Evolutionary conservation across 2,113 vertebrate species (phyloP), one percentile per base, ranked within the genome.

Genomic region (Psilopsiagon aymara): DNA sequence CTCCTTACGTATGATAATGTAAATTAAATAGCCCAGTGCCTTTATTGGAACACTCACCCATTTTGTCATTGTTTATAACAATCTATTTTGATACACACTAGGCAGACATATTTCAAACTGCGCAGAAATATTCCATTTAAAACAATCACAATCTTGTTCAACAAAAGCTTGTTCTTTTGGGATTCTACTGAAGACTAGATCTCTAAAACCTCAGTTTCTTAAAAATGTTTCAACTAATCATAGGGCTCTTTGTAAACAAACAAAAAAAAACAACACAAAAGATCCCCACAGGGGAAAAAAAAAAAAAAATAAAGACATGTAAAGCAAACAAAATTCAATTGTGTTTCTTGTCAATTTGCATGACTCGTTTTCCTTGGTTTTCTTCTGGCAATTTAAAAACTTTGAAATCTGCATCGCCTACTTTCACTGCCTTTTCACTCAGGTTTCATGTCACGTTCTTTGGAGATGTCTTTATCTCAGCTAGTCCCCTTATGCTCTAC

Each of bases 61-160:
- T 88, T 95, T 95, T 92, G 80, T 87, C 91, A 94, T 88, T 96
- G 86, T 95, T 97, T 95, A 84, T 44, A 95, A 73, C 64, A 89
- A 88, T 29, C 90, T 91, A 85, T 96, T 94, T 90, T 94, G 92
- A 79, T 90, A 90, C 49, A 93, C 33, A 97, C 79, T 84, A 96
- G 77, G 69, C 71, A 87, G 89, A 86, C 2, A 2, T 41, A 82
- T 92, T 96, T 95, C 77, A 94, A 93, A 92, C 82, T 93, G 92
- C 12, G 47, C 67, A 92, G 29, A 96, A 95, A 78, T 88, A 94
- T 74, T 97, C 69, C 82, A 84, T 95, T 96, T 95, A 95, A 96
- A 93, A 92, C 18, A 97, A 84, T 93, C 90, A 64, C 53, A 94
- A 90, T 94, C 68, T 95, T 97, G 1, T 90, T 67, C 92, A 95